Evolutionary conservation across 1,140 invertebrate genomes (phyloP).

Genomic region (Drosophila cardini): DNA sequence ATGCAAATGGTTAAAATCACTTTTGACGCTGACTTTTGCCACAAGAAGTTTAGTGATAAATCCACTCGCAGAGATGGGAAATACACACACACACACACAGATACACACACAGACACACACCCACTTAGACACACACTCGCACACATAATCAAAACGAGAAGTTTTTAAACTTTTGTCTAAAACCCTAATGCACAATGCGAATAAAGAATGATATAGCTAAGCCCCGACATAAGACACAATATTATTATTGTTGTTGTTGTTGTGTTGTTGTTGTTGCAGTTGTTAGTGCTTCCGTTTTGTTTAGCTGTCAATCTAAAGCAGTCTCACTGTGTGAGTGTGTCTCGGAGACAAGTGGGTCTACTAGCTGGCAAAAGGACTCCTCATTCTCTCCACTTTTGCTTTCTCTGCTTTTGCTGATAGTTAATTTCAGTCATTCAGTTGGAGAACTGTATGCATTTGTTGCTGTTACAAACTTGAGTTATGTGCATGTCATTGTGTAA

Average conservation of each 20-base stretch:
- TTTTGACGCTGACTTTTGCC: constrained; percentile 62
- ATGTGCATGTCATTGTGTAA: constrained; percentile 82
- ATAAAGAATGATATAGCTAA: constrained; percentile 59
- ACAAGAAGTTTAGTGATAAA: constrained; percentile 72
- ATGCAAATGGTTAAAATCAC: constrained; percentile 63
- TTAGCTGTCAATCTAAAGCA: constrained; percentile 53
- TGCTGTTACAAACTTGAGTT: constrained; percentile 77
- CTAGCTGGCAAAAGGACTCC: neutral
- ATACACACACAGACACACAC: too few relatives aligned
- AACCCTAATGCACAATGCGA: constrained; percentile 50
- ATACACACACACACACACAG: too few relatives aligned
- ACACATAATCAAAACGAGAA: constrained; percentile 51
- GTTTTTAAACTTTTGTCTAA: constrained; percentile 61
- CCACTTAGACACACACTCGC: too few relatives aligned
- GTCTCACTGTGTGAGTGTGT: neutral
- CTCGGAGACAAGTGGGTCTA: constrained; percentile 46
- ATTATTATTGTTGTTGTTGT: constrained; percentile 8
- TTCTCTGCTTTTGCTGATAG: constrained; percentile 53
- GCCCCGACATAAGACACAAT: constrained; percentile 39
- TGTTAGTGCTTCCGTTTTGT: constrained; percentile 38
- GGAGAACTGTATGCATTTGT: constrained; percentile 64
- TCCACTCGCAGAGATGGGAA: constrained; percentile 50
- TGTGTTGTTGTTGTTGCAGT: constrained; percentile 12
- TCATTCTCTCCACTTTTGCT: constrained; percentile 5
- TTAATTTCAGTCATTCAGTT: constrained; percentile 78